A percentile compares a stretch with the other conserved stretches of the same genome.
Conservation (phyloP, 2,888 invertebrate species). For the Choristoneura rosaceana region DNA sequence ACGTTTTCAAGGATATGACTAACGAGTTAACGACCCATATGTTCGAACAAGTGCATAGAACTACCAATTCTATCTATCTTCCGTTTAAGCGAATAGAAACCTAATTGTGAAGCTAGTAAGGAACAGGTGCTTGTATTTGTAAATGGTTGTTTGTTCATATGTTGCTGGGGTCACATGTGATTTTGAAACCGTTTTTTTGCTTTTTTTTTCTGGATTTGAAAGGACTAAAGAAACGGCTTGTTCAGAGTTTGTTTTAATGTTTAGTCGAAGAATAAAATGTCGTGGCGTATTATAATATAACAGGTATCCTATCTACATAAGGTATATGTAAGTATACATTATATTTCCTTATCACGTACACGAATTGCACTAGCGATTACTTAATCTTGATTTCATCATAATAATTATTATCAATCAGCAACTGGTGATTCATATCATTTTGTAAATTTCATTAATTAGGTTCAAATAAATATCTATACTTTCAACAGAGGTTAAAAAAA, state of each 20-base stretch:
- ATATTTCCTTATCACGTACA: too few relatives aligned
- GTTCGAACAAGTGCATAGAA: slow-evolving; percentile 70
- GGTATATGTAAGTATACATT: too few relatives aligned
- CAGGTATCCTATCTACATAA: not conserved
- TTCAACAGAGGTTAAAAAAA: not conserved
- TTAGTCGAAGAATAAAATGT: not conserved
- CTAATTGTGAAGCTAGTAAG: not conserved
- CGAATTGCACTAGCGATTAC: too few relatives aligned
- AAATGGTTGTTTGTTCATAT: slow-evolving; percentile 76
- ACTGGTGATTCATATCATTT: too few relatives aligned
- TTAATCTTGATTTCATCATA: too few relatives aligned
- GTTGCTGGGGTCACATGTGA: slow-evolving; percentile 71
- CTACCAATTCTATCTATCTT: slow-evolving; percentile 51
- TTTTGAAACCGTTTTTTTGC: slow-evolving; percentile 51
- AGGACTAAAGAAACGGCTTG: slow-evolving; percentile 31
- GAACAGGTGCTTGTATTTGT: slow-evolving; percentile 25
- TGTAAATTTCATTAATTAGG: too few relatives aligned
- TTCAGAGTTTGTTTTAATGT: slow-evolving; percentile 22
- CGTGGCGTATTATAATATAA: not conserved
- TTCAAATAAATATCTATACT: too few relatives aligned
- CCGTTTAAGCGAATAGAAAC: slow-evolving; percentile 14
- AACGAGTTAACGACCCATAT: slow-evolving; percentile 28
- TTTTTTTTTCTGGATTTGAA: slow-evolving; percentile 19
- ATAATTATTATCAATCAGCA: too few relatives aligned
- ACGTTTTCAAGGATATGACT: slow-evolving; percentile 40